Conservation (phyloP, 2,113 vertebrate genomes). For the Ia io region DNA sequence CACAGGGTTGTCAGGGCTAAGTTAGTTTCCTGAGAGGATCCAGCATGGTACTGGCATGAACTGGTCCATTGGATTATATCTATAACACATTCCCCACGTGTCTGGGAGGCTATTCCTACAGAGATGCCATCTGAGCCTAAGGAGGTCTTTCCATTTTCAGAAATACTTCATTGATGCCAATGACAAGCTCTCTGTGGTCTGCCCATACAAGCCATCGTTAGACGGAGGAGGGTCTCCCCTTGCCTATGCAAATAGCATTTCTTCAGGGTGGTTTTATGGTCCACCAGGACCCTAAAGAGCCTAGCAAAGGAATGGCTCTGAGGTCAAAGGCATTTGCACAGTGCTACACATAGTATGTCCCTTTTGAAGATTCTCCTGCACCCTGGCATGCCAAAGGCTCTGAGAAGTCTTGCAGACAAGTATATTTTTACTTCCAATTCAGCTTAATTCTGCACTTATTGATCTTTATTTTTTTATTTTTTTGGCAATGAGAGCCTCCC, state of each 20-base stretch:
- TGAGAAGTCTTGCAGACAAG: not conserved
- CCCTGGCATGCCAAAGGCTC: not conserved
- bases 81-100: not conserved
- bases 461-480: not conserved
- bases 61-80: not conserved
- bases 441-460: not conserved
- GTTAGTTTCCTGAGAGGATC: not conserved
- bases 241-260: not conserved
- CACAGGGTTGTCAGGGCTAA: not conserved
- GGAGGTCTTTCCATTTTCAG: not conserved
- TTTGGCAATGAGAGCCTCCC: not conserved
- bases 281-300: not conserved
- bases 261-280: not conserved
- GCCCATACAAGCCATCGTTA: not conserved
- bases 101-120: not conserved
- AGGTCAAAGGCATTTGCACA: not conserved
- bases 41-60: not conserved
- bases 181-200: not conserved
- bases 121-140: not conserved
- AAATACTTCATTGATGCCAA: not conserved
- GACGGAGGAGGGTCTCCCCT: not conserved
- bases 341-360: fast-evolving
- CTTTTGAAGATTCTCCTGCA: not conserved
- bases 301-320: not conserved
- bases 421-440: not conserved